Evolutionary conservation across 23 tunicate genomes (phyloP).

Genomic region (Halocynthia aurantium): DNA sequence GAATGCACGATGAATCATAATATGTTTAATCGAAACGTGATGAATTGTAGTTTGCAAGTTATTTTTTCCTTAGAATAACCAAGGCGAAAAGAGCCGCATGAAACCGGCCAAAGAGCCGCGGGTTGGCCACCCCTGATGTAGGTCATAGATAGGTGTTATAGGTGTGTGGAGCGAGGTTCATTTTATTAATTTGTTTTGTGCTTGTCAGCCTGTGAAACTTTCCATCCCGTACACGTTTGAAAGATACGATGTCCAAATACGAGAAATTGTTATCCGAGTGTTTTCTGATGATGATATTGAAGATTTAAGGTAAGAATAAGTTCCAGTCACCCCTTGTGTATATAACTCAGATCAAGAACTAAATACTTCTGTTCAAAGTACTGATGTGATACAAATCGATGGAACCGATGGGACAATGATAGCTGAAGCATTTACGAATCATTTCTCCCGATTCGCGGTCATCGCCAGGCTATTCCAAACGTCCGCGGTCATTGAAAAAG

Average conservation of each 20-base stretch:
- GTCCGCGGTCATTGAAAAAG: conserved; percentile 8
- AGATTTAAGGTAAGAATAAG: conserved; percentile 11
- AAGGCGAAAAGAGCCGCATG: too few species aligned
- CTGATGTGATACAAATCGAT: neutral
- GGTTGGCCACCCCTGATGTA: neutral
- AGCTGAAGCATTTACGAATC: conserved; percentile 21
- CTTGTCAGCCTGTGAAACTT: conserved; percentile 6
- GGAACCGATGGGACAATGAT: conserved; percentile 2
- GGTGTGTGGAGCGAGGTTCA: neutral
- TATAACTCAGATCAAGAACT: too few species aligned
- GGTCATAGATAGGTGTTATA: neutral
- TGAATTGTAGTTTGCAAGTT: too few species aligned
- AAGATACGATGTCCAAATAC: conserved; percentile 14
- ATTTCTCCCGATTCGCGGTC: conserved; percentile 14
- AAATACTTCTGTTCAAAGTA: neutral
- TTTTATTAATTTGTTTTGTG: neutral
- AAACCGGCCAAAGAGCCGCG: too few species aligned
- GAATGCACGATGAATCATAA: too few species aligned
- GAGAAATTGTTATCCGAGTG: conserved; percentile 23
- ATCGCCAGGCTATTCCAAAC: conserved; percentile 17
- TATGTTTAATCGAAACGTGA: too few species aligned
- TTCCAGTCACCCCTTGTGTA: too few species aligned
- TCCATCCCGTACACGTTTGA: conserved; percentile 16
- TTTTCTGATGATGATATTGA: conserved; percentile 20
- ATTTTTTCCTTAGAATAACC: too few species aligned